Evolutionary conservation across 2,888 invertebrate genomes (phyloP).

Genomic region (Lepidocyrtoides sp.): DNA sequence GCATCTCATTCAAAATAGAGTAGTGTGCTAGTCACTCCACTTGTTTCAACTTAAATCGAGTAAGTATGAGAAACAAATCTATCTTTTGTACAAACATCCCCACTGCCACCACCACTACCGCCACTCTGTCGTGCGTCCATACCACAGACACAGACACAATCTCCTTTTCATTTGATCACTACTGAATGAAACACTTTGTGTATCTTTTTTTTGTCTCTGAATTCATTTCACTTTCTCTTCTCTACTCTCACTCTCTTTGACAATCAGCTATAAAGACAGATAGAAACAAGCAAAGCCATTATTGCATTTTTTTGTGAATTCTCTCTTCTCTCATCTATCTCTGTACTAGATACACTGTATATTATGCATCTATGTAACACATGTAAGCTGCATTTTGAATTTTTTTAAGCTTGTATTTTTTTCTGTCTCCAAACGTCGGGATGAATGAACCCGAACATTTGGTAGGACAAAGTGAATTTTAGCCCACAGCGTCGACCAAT

Average conservation of each 20-base stretch:
- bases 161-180: neutral
- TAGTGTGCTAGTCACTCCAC: conserved; percentile 15
- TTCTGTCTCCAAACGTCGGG: neutral
- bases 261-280: neutral
- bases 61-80: neutral
- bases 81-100: conserved; percentile 16
- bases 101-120: neutral
- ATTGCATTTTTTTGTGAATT: conserved; percentile 51
- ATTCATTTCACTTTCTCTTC: neutral
- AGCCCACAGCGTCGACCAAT: conserved; percentile 34
- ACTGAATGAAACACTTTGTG: neutral
- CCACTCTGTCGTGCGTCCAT: too few relatives aligned
- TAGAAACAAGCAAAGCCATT: conserved; percentile 27
- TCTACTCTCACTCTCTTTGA: neutral
- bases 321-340: neutral
- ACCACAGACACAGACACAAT: too few relatives aligned
- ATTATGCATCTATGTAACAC: too few relatives aligned
- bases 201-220: neutral
- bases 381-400: too few relatives aligned
- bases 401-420: neutral
- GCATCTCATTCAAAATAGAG: conserved; percentile 27
- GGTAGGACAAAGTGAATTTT: conserved; percentile 42
- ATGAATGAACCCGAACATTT: conserved; percentile 37
- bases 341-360: too few relatives aligned
- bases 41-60: conserved; percentile 54